Base-by-base conservation (phyloP, 2,797 vertebrate species). In the Halcyon chelicuti region DNA sequence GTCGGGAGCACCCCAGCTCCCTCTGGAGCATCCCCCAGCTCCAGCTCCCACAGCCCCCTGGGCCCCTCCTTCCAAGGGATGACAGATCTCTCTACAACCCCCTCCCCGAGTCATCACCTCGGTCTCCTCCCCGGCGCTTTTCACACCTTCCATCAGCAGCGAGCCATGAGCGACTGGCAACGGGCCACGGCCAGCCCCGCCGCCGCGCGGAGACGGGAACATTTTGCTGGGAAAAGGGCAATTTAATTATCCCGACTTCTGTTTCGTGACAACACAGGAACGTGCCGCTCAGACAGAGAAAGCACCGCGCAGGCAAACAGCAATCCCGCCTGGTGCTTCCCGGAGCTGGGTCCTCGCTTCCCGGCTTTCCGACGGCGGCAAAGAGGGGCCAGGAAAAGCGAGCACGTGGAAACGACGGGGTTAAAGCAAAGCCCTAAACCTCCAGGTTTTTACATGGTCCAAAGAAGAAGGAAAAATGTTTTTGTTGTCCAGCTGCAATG, bases 211-310 rank as follows among this genome's bases (percentile, higher is more conserved):
- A 86, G 70, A 68, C 28, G 2, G 62, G 7, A 68, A 61, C 78
- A 13, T 94, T 97, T 94, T 62, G 68, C 89, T 90, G 93, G 94
- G 95, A 96, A 97, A 97, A 95, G 87, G 94, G 94, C 92, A 93
- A 95, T 94, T 94, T 83, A 82, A 96, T 94, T 94, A 96, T 94
- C 90, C 83, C 5, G 19, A 35, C 91, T 93, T 89, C 83, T 90
- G 90, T 63, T 96, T 94, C 63, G 8, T 62, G 95, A 95, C 94
- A 90, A 94, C 79, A 51, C 60, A 6, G 87, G 87, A 77, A 79
- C 22, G 31, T 5, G 93, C 60, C 78, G 94, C 95, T 96, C 93
- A 80, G 87, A 33, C 86, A 79, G 61, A 23, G 63, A 3, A 31
- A 87, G 89, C 4, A 7, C 68, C 26, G 0, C 0, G 73, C 66